Conservation (phyloP, 30 jellyfish, hydroid and myxozoan genomes). For the Nemopilema nomurai region DNA sequence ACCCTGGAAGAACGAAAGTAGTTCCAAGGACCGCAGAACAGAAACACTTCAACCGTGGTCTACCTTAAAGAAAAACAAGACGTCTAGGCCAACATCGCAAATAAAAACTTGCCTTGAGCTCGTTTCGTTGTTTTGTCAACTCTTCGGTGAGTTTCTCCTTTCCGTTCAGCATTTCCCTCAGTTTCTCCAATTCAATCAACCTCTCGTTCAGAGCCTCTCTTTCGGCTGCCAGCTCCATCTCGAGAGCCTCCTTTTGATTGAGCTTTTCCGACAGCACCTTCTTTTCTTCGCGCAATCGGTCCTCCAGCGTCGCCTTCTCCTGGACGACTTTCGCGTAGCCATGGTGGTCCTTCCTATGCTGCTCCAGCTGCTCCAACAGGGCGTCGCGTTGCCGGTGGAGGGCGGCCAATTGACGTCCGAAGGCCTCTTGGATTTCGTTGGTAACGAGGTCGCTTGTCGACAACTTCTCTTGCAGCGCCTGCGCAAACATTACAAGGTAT, state of each 20-base stretch:
- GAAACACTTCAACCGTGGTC: no score
- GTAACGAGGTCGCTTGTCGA: conserved; percentile 62
- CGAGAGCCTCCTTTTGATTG: conserved; percentile 72
- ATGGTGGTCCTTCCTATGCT: conserved; percentile 65
- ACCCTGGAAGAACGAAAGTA: no score
- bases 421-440: conserved; percentile 73
- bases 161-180: conserved; percentile 57
- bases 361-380: conserved; percentile 67
- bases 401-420: conserved; percentile 78
- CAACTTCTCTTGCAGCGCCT: conserved; percentile 70
- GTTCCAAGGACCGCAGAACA: no score
- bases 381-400: conserved; percentile 79
- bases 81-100: no score
- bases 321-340: conserved; percentile 69
- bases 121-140: conserved; percentile 70
- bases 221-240: conserved; percentile 67
- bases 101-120: conserved; percentile 65
- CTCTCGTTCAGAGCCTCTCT: conserved; percentile 70
- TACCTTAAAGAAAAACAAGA: no score
- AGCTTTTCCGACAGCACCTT: conserved; percentile 59
- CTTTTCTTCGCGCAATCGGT: conserved; percentile 67
- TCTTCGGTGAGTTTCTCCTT: conserved; percentile 64
- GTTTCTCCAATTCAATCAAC: conserved; percentile 67
- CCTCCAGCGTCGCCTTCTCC: conserved; percentile 76
- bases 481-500: neutral